Conservation (phyloP, 2,113 vertebrate genomes). For the Fregetta grallaria region DNA sequence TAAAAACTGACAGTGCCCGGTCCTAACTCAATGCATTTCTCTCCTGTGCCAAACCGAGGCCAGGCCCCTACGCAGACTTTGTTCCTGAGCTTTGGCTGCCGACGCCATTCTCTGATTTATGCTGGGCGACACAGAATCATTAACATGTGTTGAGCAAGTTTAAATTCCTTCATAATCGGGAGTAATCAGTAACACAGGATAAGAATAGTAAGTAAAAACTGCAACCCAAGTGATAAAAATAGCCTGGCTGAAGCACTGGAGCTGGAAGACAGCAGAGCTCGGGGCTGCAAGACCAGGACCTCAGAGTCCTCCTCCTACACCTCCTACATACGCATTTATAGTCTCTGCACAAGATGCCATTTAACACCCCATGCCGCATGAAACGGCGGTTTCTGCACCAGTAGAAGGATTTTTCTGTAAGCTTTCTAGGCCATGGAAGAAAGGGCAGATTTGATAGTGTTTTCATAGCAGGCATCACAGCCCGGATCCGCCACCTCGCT, state of each 20-base stretch:
- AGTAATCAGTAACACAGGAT: conserved; percentile 36
- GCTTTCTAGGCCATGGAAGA: neutral
- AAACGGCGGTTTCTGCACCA: neutral
- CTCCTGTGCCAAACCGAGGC: neutral
- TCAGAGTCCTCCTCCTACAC: neutral
- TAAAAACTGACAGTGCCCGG: neutral
- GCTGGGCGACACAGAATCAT: neutral
- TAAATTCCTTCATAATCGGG: conserved; percentile 1
- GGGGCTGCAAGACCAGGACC: neutral
- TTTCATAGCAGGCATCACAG: neutral
- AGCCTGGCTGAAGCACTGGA: neutral
- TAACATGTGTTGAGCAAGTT: neutral
- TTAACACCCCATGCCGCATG: neutral
- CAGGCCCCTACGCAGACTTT: neutral
- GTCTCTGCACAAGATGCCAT: neutral
- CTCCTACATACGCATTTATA: neutral
- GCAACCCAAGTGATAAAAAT: conserved; percentile 19
- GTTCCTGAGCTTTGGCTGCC: neutral
- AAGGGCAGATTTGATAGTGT: neutral
- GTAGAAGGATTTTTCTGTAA: neutral
- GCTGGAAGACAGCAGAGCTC: neutral
- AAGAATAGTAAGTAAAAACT: conserved; percentile 40
- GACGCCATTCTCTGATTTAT: neutral
- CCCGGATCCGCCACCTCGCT: neutral
- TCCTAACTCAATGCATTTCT: neutral